Evolutionary conservation across 1,140 invertebrate species (phyloP), one percentile per base, ranked within the genome.

Genomic region (Palaemon carinicauda): DNA sequence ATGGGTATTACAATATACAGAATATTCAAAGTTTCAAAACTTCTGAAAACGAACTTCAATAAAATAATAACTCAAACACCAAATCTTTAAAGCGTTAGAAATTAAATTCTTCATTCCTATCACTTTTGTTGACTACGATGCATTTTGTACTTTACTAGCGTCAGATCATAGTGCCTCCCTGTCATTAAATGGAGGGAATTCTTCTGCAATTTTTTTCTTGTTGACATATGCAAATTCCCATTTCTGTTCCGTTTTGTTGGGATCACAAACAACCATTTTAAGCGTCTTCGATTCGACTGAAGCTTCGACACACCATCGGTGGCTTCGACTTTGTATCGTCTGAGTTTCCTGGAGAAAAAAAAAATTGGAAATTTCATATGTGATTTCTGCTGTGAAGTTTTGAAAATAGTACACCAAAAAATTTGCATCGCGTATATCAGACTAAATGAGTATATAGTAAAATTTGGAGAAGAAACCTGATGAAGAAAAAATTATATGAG

Each of bases 221-320:
- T 86, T 86, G 51, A 56, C 19, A 65, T 53, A 54, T 0, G 19
- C 54, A n/a, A 73, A 86, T 21, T 52, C 69, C 84, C 84, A 86
- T 41, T 27, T 71, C 51, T 86, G 84, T 15, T 86, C 84, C 7
- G 19, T 19, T 51, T 86, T 86, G 27, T 1, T 21, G 3, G 53
- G 14, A 31, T 86, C 65, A 51, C 84, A 86, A 12, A 29, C 17
- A 24, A 77, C 51, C 84, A 86, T 86, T n/a, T 31, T 21, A 5
- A 86, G 33, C 1, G 77, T 54, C 19, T 52, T 4, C 17, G 50
- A 17, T 9, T 14, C 29, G 12, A n/a, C 14, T 10, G 14, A 9
- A 7, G 84, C 84, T 69, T 86, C 84, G 19, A 86, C 77, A 31
- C 84, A 86, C 84, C 84, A 86, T 3, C 56, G n/a, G 19, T 56